Evolutionary conservation across 2,113 vertebrate genomes (phyloP).

Genomic region (Corythornis vintsioides): DNA sequence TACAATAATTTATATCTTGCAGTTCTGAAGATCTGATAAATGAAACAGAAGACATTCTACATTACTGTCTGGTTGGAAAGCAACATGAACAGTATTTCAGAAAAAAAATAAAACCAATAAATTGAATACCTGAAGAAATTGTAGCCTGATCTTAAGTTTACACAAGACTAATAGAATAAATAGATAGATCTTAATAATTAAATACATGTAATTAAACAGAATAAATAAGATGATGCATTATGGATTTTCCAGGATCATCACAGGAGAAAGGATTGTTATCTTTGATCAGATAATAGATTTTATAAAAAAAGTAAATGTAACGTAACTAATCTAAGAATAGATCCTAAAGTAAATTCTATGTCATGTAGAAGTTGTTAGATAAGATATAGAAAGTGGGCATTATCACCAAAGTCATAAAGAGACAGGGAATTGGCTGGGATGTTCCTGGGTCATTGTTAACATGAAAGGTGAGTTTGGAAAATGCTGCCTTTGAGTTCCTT

Average conservation of each 20-base stretch:
- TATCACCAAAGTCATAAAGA: neutral
- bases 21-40: neutral
- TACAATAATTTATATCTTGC: neutral
- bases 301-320: neutral
- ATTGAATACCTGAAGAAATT: neutral
- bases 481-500: neutral
- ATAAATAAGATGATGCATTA: neutral
- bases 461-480: neutral
- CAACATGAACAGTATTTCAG: neutral
- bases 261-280: neutral
- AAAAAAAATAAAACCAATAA: neutral
- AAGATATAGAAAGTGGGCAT: neutral
- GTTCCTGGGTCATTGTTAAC: neutral
- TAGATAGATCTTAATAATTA: neutral
- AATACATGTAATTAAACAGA: neutral
- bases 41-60: neutral
- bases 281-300: neutral
- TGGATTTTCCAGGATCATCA: neutral
- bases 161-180: neutral
- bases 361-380: neutral
- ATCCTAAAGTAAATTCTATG: neutral
- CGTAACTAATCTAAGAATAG: neutral
- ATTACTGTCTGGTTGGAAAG: neutral
- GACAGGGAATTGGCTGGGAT: neutral
- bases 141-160: neutral